Evolutionary conservation across 2,888 invertebrate genomes (phyloP).

Genomic region (Leptinotarsa haldemani): DNA sequence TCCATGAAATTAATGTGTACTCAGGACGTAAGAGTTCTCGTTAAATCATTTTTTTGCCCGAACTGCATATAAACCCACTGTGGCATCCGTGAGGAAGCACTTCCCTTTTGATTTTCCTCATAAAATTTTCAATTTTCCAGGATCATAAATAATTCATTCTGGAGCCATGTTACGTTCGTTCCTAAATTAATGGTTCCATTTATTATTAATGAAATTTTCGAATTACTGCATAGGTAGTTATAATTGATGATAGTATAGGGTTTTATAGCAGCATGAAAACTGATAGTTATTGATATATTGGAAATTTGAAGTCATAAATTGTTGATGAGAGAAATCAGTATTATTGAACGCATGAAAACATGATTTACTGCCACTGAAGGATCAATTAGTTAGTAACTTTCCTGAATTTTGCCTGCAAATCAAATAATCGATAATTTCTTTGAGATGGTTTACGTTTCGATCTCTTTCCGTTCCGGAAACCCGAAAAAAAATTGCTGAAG

Average conservation of each 20-base stretch:
- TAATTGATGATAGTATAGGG: neutral
- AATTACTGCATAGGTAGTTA: conserved; percentile 2
- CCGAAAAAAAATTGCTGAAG: no score
- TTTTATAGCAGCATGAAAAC: neutral
- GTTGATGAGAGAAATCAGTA: no score
- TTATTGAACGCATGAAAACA: no score
- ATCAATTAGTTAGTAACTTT: no score
- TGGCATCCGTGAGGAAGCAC: neutral
- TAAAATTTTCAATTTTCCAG: conserved; percentile 4
- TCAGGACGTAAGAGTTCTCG: neutral
- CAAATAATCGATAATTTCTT: no score
- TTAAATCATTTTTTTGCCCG: neutral
- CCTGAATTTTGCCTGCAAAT: no score
- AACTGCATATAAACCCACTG: neutral
- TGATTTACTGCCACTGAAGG: no score
- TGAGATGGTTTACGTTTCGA: no score
- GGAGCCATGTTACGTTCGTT: neutral
- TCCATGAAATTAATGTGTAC: neutral
- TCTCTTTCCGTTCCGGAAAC: no score
- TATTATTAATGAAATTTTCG: neutral
- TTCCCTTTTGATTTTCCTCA: conserved; percentile 1
- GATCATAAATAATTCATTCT: neutral
- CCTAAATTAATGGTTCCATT: neutral
- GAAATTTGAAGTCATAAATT: no score
- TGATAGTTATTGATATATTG: no score